Evolutionary conservation across 2,113 vertebrate species (phyloP).

Genomic region (Irena cyanogastra): DNA sequence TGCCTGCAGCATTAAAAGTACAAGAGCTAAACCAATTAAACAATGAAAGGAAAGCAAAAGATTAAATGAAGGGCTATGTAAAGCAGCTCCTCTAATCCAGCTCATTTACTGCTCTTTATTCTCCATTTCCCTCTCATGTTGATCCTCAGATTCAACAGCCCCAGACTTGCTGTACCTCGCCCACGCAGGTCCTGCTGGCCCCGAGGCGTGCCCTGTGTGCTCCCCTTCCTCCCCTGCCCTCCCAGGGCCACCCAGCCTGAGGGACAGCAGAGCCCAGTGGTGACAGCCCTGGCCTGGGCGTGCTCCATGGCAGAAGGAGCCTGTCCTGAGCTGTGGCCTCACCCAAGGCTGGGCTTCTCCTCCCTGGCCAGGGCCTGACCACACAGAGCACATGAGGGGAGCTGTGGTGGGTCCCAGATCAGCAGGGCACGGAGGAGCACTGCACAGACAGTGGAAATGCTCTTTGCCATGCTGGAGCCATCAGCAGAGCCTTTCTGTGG

Average conservation of each 20-base stretch:
- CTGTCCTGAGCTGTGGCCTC: background rate
- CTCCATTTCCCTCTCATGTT: conserved; percentile 45
- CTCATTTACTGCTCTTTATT: conserved; percentile 63
- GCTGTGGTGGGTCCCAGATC: too few species aligned
- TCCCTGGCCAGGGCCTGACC: too few species aligned
- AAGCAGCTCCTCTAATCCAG: conserved; percentile 63
- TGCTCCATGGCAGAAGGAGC: background rate
- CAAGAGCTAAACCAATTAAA: conserved; percentile 65
- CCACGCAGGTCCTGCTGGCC: background rate
- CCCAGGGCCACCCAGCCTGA: background rate
- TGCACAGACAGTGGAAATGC: too few species aligned
- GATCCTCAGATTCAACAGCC: conserved; percentile 3
- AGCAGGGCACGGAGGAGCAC: too few species aligned
- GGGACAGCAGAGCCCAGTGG: fast-evolving
- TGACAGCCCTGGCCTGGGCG: background rate
- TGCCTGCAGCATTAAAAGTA: conserved; percentile 36
- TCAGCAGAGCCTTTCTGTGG: background rate
- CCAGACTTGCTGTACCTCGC: fast-evolving
- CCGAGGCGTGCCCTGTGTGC: fast-evolving
- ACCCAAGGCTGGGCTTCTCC: background rate
- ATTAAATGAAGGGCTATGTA: conserved; percentile 64
- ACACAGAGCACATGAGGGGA: too few species aligned
- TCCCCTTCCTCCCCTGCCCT: background rate
- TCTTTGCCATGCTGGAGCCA: too few species aligned
- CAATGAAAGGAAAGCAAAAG: conserved; percentile 61